Percentiles rank a stretch among this genome's conserved stretches.
These are phyloP conservation scores for Cossypha heuglini DNA, from an alignment of 2,797 vertebrate genomes.

Conservation along the genomic window DNA sequence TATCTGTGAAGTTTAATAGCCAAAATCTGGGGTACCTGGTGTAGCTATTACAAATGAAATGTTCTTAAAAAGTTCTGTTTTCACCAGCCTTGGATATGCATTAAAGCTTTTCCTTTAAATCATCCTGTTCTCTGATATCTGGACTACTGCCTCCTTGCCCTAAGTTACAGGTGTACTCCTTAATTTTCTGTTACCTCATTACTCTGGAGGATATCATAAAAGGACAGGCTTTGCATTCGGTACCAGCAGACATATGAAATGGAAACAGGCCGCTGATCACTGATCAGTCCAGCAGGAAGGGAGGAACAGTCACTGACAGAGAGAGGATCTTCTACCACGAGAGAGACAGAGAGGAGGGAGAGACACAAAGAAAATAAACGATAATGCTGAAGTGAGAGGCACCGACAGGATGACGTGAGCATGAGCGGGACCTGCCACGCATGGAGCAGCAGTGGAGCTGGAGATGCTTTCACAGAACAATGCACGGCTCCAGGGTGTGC, in stretches of 20 bases:
- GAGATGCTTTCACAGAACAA: slow-evolving; percentile 25
- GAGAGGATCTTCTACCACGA: slow-evolving; percentile 83
- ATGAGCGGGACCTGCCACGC: slow-evolving; percentile 6
- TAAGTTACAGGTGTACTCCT: background rate
- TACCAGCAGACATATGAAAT: slow-evolving; percentile 87
- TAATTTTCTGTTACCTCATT: slow-evolving; percentile 81
- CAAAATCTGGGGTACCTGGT: background rate
- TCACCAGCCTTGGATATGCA: background rate
- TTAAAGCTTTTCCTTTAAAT: background rate
- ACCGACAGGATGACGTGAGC: slow-evolving; percentile 20
- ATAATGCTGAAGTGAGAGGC: slow-evolving; percentile 55
- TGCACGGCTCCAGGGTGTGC: background rate
- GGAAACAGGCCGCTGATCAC: slow-evolving; percentile 84
- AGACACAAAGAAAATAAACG: slow-evolving; percentile 68
- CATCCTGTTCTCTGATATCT: background rate
- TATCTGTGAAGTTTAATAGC: background rate
- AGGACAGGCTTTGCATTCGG: slow-evolving; percentile 86
- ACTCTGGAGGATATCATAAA: slow-evolving; percentile 86
- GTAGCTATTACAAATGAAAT: background rate
- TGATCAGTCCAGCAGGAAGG: slow-evolving; percentile 81
- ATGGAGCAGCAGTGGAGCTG: slow-evolving; percentile 27
- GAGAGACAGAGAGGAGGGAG: slow-evolving; percentile 69
- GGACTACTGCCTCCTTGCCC: background rate
- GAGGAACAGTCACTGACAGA: slow-evolving; percentile 82
- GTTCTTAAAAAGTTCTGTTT: background rate